Evolutionary conservation across 2,888 invertebrate genomes (phyloP).

Genomic region (Zaprionus obscuricornis): DNA sequence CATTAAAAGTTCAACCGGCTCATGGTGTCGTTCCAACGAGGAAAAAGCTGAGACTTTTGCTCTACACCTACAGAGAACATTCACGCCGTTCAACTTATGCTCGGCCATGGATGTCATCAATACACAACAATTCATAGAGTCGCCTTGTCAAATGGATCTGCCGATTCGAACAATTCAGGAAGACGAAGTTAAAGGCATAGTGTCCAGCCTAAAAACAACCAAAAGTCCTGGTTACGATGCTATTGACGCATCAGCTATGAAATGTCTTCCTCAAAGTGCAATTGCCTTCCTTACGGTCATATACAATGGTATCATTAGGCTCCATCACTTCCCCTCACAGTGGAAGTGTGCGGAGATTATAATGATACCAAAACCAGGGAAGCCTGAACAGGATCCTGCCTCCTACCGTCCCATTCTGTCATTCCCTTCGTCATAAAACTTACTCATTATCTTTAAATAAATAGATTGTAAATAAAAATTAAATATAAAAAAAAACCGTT

Average conservation of each 20-base stretch:
- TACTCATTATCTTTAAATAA: too few species aligned
- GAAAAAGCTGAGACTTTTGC: neutral
- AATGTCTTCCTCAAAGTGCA: too few species aligned
- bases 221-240: too few species aligned
- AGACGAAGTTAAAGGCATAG: too few species aligned
- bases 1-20: neutral
- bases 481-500: too few species aligned
- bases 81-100: neutral
- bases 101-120: neutral
- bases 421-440: too few species aligned
- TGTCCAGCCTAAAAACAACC: conserved; percentile 4
- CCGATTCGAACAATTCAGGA: too few species aligned
- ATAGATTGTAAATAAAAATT: too few species aligned
- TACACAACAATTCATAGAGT: neutral
- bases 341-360: neutral
- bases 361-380: conserved; percentile 1
- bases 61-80: neutral
- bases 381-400: neutral
- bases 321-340: neutral
- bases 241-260: too few species aligned
- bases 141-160: neutral
- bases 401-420: neutral
- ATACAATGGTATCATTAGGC: neutral
- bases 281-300: neutral
- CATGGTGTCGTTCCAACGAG: neutral